Percentiles rank a stretch among this genome's conserved stretches.
Conservation (phyloP, 64 coral and sea anemone genomes). For the Hydrozoanthus tunicans region DNA sequence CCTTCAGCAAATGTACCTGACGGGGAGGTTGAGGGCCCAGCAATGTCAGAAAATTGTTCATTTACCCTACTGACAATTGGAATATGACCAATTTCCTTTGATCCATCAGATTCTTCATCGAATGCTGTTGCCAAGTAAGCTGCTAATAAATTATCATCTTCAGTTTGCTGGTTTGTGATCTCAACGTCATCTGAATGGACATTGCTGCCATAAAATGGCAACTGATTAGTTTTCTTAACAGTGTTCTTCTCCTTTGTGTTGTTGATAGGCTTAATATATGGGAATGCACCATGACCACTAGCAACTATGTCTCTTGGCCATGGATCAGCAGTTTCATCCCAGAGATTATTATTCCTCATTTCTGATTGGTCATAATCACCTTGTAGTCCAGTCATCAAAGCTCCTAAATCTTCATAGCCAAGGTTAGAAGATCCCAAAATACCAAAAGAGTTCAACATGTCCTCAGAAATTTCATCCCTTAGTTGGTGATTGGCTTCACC, state of each 20-base stretch:
- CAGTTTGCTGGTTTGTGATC: neutral
- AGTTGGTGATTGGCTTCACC: neutral
- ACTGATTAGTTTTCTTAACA: neutral
- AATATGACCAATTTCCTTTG: neutral
- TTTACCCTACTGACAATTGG: neutral
- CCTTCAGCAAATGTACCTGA: slow-evolving; percentile 41
- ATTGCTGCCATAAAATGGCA: slow-evolving; percentile 19
- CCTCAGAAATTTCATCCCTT: slow-evolving; percentile 11
- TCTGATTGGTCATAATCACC: neutral
- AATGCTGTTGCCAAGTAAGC: slow-evolving; percentile 48
- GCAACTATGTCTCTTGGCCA: slow-evolving; percentile 34
- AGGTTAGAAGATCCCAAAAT: slow-evolving; percentile 6
- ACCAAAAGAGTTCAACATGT: slow-evolving; percentile 45
- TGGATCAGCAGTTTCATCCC: neutral
- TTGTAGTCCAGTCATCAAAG: neutral
- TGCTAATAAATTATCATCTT: slow-evolving; percentile 58
- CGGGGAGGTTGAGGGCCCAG: neutral
- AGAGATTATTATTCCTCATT: neutral
- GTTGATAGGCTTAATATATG: neutral
- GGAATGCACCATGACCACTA: neutral
- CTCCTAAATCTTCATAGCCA: neutral
- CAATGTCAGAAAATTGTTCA: neutral
- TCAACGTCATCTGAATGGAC: slow-evolving; percentile 19
- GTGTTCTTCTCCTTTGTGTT: slow-evolving; percentile 13
- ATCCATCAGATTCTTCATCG: neutral